A percentile compares a stretch with the other conserved stretches of the same genome.
These are phyloP conservation scores for Hemiprocne comata DNA, from an alignment of 2,113 vertebrate genomes.

Conservation along the genomic window DNA sequence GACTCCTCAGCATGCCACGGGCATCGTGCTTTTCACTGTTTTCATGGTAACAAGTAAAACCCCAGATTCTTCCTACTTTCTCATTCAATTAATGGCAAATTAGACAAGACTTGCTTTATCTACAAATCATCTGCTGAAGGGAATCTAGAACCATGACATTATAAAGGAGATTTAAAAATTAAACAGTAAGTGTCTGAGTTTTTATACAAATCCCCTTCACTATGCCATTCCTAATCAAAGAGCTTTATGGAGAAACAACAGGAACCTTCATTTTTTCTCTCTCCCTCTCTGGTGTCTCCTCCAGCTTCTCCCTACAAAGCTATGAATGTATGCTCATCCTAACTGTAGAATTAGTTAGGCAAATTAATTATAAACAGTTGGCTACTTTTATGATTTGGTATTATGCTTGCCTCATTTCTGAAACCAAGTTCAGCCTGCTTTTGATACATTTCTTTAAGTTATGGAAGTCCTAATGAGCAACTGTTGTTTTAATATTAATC, in stretches of 20 bases:
- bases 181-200: background rate
- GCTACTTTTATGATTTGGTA: background rate
- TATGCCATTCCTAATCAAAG: background rate
- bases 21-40: background rate
- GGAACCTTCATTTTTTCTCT: background rate
- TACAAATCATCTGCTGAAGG: background rate
- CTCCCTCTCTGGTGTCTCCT: background rate
- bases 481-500: background rate
- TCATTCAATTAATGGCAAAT: background rate
- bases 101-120: background rate
- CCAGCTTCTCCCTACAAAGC: background rate
- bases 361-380: background rate
- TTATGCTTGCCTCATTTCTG: background rate
- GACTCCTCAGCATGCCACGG: background rate
- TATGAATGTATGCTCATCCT: background rate
- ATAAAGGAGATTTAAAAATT: background rate
- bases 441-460: background rate
- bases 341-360: background rate
- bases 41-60: background rate
- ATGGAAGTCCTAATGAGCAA: background rate
- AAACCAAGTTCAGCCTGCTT: background rate
- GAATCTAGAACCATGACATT: background rate
- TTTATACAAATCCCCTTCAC: background rate
- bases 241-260: background rate
- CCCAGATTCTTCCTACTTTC: background rate